Evolutionary conservation across 2,113 vertebrate species (phyloP).

Genomic region (Pyrgilauda ruficollis): DNA sequence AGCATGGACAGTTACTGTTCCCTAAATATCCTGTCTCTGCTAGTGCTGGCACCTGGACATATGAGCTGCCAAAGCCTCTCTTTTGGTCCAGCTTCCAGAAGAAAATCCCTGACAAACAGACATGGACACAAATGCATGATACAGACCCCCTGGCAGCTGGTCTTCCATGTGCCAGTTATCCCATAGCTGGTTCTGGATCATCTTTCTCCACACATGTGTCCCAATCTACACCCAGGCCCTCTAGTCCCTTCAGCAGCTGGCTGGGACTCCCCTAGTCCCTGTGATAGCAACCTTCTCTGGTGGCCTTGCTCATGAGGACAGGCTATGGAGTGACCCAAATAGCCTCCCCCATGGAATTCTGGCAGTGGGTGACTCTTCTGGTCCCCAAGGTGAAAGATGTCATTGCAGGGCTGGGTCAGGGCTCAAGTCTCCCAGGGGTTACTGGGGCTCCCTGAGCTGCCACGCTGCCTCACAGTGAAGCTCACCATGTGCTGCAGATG

Average conservation of each 20-base stretch:
- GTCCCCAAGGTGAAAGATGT: background rate
- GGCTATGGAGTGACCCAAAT: background rate
- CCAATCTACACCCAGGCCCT: fast-evolving
- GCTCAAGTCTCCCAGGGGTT: background rate
- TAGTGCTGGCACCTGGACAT: background rate
- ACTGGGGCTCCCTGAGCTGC: background rate
- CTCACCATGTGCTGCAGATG: background rate
- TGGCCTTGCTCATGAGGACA: background rate
- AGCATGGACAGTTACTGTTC: background rate
- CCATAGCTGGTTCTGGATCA: background rate
- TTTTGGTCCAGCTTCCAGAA: background rate
- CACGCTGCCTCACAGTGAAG: fast-evolving
- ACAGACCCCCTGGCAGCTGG: background rate
- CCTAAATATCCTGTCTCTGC: background rate
- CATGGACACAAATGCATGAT: background rate
- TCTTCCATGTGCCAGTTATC: background rate
- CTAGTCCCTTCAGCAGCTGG: background rate
- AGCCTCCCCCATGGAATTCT: background rate
- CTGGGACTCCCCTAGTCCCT: background rate
- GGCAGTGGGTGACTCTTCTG: background rate
- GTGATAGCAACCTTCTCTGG: background rate
- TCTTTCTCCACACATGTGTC: background rate
- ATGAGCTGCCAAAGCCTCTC: background rate
- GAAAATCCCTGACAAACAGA: background rate
- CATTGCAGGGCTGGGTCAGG: fast-evolving